Conservation (phyloP, 2,888 invertebrate species). For the Noctua comes region DNA sequence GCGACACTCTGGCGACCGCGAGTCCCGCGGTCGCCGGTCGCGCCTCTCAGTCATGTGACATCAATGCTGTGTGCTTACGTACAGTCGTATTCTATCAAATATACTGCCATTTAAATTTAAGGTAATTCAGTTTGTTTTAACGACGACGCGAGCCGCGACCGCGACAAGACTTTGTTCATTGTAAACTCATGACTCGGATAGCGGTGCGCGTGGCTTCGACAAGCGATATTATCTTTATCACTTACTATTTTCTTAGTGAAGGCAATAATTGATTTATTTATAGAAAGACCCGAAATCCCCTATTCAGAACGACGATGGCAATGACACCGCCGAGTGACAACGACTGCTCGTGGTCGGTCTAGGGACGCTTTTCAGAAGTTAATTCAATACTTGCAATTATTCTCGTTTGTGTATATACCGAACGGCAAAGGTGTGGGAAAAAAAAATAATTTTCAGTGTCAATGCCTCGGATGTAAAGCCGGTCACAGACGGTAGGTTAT, state of each 20-base stretch:
- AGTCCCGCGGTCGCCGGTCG: not conserved
- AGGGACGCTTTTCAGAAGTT: not conserved
- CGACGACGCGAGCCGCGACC: slow-evolving; percentile 7
- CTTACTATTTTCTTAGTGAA: slow-evolving; percentile 9
- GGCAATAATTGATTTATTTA: slow-evolving; percentile 4
- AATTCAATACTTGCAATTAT: not conserved
- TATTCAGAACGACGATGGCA: not conserved
- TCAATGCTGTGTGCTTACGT: slow-evolving; percentile 1
- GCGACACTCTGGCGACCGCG: not conserved
- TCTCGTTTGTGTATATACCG: not conserved
- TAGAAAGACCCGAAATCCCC: not conserved
- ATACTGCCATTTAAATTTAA: slow-evolving; percentile 46
- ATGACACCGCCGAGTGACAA: not conserved
- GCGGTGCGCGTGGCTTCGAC: not conserved
- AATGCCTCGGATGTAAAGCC: not conserved
- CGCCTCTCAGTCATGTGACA: slow-evolving; percentile 1
- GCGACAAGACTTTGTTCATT: slow-evolving; percentile 49
- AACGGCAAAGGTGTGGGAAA: not conserved
- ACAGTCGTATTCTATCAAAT: slow-evolving; percentile 26
- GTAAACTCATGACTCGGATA: slow-evolving; percentile 33
- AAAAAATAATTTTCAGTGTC: not conserved
- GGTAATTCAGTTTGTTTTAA: slow-evolving; percentile 46
- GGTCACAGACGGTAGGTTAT: not conserved
- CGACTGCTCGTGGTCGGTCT: not conserved
- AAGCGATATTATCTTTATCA: slow-evolving; percentile 4